These are phyloP conservation scores for Platalea minor DNA, from an alignment of 2,797 vertebrate genomes.

Conservation along the genomic window DNA sequence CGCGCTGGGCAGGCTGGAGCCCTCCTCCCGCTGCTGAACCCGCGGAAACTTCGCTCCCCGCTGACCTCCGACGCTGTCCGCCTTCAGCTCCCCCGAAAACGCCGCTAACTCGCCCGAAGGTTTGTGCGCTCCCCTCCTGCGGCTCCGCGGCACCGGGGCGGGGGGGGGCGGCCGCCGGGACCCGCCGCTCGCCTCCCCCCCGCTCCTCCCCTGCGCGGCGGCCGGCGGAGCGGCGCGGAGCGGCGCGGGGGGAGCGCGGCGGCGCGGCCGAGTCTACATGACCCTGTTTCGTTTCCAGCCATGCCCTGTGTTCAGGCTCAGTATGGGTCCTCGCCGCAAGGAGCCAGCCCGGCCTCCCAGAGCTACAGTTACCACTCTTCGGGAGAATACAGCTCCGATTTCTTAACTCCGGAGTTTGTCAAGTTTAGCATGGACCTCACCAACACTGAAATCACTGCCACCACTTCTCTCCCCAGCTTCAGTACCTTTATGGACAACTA, in stretches of 20 bases:
- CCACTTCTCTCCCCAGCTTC: slow-evolving; percentile 87
- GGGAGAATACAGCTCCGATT: slow-evolving; percentile 94
- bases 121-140: neutral
- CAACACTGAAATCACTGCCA: slow-evolving; percentile 92
- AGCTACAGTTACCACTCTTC: slow-evolving; percentile 92
- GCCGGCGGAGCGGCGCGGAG: neutral
- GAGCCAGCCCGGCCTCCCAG: slow-evolving; percentile 95
- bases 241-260: slow-evolving; percentile 28
- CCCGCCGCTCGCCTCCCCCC: too few species aligned
- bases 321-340: slow-evolving; percentile 94
- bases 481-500: slow-evolving; percentile 89
- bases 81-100: slow-evolving; percentile 81
- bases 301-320: slow-evolving; percentile 98
- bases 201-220: too few species aligned
- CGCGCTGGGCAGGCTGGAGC: slow-evolving; percentile 41
- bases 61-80: slow-evolving; percentile 81
- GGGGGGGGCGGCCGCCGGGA: too few species aligned
- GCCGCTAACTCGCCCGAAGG: neutral
- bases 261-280: slow-evolving; percentile 74
- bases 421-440: slow-evolving; percentile 99
- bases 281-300: slow-evolving; percentile 82
- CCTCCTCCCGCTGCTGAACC: slow-evolving; percentile 37
- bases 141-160: neutral
- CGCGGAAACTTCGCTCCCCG: slow-evolving; percentile 63
- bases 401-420: slow-evolving; percentile 97